These are phyloP conservation scores for Rotaria socialis DNA, from an alignment of 2,888 invertebrate genomes.

Conservation along the genomic window DNA sequence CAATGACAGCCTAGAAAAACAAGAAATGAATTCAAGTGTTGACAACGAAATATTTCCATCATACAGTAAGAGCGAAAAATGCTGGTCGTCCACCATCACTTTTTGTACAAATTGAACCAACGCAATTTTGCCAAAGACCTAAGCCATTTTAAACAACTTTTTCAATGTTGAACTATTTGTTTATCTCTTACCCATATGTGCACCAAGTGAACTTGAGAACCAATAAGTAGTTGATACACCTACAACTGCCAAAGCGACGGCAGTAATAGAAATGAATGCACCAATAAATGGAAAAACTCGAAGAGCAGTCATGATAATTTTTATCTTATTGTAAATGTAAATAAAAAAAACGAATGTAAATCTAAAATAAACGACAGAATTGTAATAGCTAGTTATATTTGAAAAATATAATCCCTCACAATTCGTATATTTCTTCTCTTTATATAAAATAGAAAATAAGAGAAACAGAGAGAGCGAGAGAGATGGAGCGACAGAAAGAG, in stretches of 20 bases:
- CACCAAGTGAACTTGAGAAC: not conserved
- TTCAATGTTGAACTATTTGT: too few relatives aligned
- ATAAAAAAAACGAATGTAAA: not conserved
- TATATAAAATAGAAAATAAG: not conserved
- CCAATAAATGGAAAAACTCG: conserved; percentile 36
- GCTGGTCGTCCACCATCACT: not conserved
- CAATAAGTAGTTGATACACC: conserved; percentile 20
- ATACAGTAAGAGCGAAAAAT: not conserved
- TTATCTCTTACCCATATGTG: too few relatives aligned
- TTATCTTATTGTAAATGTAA: not conserved
- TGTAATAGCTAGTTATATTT: not conserved
- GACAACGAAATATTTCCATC: not conserved
- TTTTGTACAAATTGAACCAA: not conserved
- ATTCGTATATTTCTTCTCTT: not conserved
- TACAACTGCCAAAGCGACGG: not conserved
- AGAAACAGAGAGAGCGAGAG: not conserved
- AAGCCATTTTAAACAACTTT: not conserved
- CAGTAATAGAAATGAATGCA: conserved; percentile 1
- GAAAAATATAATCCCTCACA: not conserved
- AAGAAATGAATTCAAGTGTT: too few relatives aligned
- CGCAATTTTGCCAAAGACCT: not conserved
- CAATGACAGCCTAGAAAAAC: not conserved
- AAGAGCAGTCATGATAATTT: not conserved
- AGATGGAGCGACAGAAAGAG: not conserved
- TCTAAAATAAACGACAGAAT: not conserved